These are phyloP conservation scores for Agrilus biguttatus DNA, from an alignment of 2,888 invertebrate species.

Conservation along the genomic window DNA sequence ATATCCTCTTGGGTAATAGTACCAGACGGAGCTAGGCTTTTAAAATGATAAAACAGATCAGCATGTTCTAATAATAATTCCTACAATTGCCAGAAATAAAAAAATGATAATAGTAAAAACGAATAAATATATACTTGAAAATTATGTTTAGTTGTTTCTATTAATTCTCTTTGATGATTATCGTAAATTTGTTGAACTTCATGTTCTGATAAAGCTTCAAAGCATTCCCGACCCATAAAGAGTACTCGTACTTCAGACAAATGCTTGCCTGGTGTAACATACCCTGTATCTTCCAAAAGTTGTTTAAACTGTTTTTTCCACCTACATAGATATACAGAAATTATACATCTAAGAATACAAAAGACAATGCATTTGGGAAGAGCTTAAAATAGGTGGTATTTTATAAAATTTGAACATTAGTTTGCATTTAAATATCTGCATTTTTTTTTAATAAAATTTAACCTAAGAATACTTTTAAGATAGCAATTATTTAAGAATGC, in stretches of 20 bases:
- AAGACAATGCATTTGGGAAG: too few relatives aligned
- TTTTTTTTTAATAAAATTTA: too few relatives aligned
- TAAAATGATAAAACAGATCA: constrained; percentile 85
- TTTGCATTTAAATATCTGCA: too few relatives aligned
- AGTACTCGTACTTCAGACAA: constrained; percentile 79
- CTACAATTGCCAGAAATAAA: constrained; percentile 26
- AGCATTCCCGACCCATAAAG: constrained; percentile 89
- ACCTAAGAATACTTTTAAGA: too few relatives aligned
- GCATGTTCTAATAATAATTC: constrained; percentile 86
- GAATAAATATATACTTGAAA: constrained; percentile 46
- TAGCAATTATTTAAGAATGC: too few relatives aligned
- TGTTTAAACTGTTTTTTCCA: constrained; percentile 91
- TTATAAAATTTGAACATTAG: too few relatives aligned
- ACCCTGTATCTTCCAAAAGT: constrained; percentile 82
- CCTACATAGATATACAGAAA: constrained; percentile 33
- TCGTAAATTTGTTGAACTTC: constrained; percentile 90
- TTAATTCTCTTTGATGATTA: constrained; percentile 80
- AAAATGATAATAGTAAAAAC: background rate
- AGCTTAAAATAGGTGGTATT: too few relatives aligned
- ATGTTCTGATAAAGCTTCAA: constrained; percentile 77
- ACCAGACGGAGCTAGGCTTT: constrained; percentile 75
- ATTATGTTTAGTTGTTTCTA: constrained; percentile 78
- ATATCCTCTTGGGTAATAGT: constrained; percentile 91
- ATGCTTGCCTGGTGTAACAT: constrained; percentile 91
- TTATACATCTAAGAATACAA: too few relatives aligned